Conservation (phyloP, 2,888 invertebrate genomes). For the Apodemia hepburni region DNA sequence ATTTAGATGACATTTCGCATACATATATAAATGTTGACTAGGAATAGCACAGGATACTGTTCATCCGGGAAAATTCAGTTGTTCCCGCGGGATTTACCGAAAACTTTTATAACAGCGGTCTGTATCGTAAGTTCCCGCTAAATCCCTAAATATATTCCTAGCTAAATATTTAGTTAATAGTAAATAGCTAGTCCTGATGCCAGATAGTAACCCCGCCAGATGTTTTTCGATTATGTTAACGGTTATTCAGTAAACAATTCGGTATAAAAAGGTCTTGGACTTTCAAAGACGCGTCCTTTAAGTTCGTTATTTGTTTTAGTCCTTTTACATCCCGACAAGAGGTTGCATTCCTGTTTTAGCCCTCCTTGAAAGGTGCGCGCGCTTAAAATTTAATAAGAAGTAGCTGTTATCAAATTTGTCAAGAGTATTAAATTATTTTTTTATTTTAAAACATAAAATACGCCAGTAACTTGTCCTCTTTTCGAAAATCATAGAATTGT, state of each 20-base stretch:
- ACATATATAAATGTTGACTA: too few relatives aligned
- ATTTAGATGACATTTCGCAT: too few relatives aligned
- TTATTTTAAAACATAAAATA: neutral
- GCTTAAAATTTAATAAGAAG: neutral
- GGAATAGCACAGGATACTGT: too few relatives aligned
- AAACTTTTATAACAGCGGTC: too few relatives aligned
- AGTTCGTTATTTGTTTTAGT: conserved; percentile 52
- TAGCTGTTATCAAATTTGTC: neutral
- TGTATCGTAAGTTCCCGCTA: too few relatives aligned
- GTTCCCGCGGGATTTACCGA: too few relatives aligned
- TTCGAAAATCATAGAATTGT: neutral
- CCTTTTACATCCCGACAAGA: conserved; percentile 63
- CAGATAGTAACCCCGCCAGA: conserved; percentile 2
- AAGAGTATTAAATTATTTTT: neutral
- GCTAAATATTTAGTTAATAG: too few relatives aligned
- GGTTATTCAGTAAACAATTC: conserved; percentile 12
- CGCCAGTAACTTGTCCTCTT: neutral
- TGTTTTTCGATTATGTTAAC: conserved; percentile 4
- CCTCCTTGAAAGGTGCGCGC: conserved; percentile 29
- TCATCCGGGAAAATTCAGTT: neutral
- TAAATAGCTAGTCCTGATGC: neutral
- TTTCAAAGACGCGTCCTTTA: conserved; percentile 61
- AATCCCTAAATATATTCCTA: too few relatives aligned
- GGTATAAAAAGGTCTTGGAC: conserved; percentile 45
- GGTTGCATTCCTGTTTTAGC: conserved; percentile 57